Conservation (phyloP, 2,113 vertebrate genomes). For the Oenanthe melanoleuca region DNA sequence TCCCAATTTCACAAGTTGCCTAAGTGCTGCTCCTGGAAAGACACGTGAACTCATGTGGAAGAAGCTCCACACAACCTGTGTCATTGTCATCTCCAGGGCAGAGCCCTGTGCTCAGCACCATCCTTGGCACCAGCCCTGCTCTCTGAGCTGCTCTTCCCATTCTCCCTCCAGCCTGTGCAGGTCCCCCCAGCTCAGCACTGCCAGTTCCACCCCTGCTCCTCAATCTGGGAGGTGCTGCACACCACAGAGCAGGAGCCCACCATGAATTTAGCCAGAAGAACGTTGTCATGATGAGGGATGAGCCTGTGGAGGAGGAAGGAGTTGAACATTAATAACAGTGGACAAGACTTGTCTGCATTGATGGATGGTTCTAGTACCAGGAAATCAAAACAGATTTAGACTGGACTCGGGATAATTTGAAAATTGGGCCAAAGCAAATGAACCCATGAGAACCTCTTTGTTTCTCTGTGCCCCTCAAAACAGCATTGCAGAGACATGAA, state of each 20-base stretch:
- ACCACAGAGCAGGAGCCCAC: neutral
- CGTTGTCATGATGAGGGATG: neutral
- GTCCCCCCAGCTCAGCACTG: neutral
- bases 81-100: neutral
- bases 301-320: neutral
- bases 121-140: neutral
- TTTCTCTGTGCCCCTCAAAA: neutral
- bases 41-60: neutral
- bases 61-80: neutral
- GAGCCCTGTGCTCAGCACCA: neutral
- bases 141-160: neutral
- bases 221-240: neutral
- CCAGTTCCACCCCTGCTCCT: neutral
- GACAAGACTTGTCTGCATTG: neutral
- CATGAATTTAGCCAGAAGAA: neutral
- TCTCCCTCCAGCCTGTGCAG: neutral
- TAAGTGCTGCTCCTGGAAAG: neutral
- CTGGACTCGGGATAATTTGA: neutral
- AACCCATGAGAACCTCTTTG: neutral
- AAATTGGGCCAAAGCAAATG: neutral
- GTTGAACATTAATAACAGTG: neutral
- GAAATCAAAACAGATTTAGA: neutral
- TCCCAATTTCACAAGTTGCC: conserved; percentile 19
- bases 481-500: neutral
- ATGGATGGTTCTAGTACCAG: neutral